Conservation (phyloP, 2,888 invertebrate species). For the Caenorhabditis imperialis region DNA sequence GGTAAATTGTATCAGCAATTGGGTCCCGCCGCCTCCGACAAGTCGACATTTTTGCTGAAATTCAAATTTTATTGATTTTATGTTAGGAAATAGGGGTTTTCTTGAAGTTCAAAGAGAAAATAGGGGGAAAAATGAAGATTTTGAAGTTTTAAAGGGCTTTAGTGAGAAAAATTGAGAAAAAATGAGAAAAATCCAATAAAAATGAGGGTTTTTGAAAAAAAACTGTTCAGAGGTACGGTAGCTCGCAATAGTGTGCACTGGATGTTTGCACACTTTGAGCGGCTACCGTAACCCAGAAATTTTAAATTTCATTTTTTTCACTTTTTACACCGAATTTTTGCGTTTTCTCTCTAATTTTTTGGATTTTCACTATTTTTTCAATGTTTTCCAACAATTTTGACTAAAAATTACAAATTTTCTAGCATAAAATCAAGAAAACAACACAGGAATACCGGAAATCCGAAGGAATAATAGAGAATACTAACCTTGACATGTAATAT, state of each 20-base stretch:
- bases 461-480: background rate
- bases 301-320: too few relatives aligned
- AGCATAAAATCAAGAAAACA: background rate
- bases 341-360: too few relatives aligned
- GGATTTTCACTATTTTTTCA: background rate
- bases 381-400: background rate
- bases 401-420: background rate
- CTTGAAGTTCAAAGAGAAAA: too few relatives aligned
- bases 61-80: too few relatives aligned
- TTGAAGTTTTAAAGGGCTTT: background rate
- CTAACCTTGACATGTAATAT: conserved; percentile 27
- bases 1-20: conserved; percentile 59
- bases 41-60: too few relatives aligned
- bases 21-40: conserved; percentile 53
- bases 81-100: too few relatives aligned
- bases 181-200: background rate
- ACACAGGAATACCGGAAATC: background rate
- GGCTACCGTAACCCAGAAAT: too few relatives aligned
- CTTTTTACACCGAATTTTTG: background rate
- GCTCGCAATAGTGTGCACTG: too few relatives aligned
- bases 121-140: too few relatives aligned
- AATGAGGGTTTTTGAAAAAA: background rate
- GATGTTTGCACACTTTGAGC: too few relatives aligned
- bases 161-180: conserved; percentile 5
- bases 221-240: background rate